Base-by-base conservation (phyloP, 2,888 invertebrate species). In the Heliconius cydno region DNA sequence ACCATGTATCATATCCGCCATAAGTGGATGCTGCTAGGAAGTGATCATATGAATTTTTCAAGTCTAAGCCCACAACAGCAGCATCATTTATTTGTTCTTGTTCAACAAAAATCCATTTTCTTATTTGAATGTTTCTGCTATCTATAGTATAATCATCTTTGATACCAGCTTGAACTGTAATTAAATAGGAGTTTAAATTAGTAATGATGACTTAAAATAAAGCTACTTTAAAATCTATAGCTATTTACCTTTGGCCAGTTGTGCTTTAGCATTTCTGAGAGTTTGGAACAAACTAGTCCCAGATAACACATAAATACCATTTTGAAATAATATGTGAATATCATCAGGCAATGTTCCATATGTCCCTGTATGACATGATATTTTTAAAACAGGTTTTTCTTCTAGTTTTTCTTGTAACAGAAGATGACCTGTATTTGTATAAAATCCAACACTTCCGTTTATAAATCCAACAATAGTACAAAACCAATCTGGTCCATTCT, bases 401-500 rank as follows among this genome's bases (percentile, higher is more conserved):
- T 99, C 98, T 81, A 98, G 96, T 88, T 97, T 97, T 89, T 99
- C 98, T 71, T 97, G 96, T 67, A 98, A 94, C 72, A 99, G 92
- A 82, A 98, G 94, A 79, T 97, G 96, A 25, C 98, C 98, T 82
- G 96, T 97, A 90, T 99, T 98, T 2, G 98, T 98, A 88, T 98
- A 99, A 92, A 99, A 98, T 82, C 97, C 96, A 19, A 99, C 95
- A 92, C 96, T 96, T 28, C 99, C 99, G 84, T 98, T 97, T 85
- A 96, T 96, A 86, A 98, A 97, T 22, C 99, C 99, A 79, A 98
- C 96, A 81, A 97, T 96, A 81, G 99, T 96, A 89, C 98, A 98
- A 22, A 98, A 98, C 99, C 99, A 99, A 90, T 99, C 99, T 41
- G 98, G 97, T 10, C 96, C 97, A 88, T 97, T 95, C 96, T 96